Conservation (phyloP, 2,888 invertebrate species). For the Pterobdella sp. region DNA sequence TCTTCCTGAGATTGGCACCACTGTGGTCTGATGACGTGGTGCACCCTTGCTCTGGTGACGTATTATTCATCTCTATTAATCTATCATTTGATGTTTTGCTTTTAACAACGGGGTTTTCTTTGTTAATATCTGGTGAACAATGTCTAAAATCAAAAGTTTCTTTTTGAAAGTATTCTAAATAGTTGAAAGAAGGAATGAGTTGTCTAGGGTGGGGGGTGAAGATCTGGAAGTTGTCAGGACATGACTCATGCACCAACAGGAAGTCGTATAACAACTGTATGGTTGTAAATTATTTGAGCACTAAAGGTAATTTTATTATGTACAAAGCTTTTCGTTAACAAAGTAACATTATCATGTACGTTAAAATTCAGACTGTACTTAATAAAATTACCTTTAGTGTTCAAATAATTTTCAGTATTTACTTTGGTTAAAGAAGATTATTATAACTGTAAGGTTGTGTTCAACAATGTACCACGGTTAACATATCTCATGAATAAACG, state of each 20-base stretch:
- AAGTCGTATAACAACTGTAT: slow-evolving; percentile 81
- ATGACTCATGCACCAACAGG: slow-evolving; percentile 85
- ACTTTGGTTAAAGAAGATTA: too few species aligned
- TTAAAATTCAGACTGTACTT: not conserved
- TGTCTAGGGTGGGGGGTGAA: slow-evolving; percentile 89
- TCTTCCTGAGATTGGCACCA: not conserved
- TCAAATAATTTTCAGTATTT: too few species aligned
- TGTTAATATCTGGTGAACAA: too few species aligned
- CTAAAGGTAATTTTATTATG: too few species aligned
- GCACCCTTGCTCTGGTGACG: not conserved
- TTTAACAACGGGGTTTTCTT: too few species aligned
- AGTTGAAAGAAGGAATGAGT: slow-evolving; percentile 60
- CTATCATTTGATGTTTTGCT: not conserved
- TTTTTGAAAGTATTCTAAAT: slow-evolving; percentile 50
- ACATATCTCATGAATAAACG: not conserved
- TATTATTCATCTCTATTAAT: too few species aligned
- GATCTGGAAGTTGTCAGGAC: slow-evolving; percentile 87
- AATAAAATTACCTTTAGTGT: too few species aligned
- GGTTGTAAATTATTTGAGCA: not conserved
- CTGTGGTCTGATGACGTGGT: slow-evolving; percentile 16
- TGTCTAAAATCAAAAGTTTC: too few species aligned
- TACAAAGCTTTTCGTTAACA: too few species aligned
- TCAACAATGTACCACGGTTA: too few species aligned
- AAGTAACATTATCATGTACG: not conserved
- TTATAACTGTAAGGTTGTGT: too few species aligned